Evolutionary conservation across 2,113 vertebrate species (phyloP), one percentile per base, ranked within the genome.

Genomic region (Eupsittula cactorum): DNA sequence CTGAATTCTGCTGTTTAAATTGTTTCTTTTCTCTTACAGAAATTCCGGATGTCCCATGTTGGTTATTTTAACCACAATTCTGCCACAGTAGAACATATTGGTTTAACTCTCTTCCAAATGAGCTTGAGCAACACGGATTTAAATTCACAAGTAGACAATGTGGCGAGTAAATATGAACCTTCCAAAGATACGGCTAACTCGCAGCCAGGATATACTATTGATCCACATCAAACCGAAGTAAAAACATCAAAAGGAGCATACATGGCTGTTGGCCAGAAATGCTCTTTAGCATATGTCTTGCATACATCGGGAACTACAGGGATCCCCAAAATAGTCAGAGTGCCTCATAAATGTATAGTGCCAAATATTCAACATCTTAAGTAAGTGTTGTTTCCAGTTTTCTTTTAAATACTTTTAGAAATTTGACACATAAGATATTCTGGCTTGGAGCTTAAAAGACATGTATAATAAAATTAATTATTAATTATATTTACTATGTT

Each of bases 251-350:
- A 57, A 71, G 90, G 16, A 90, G 23, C 91, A n/a, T 44, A 31
- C 60, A 19, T 92, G 82, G 96, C 97, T 2, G 3, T 93, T 62
- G 80, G 69, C 33, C 88, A 82, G 16, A 88, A 86, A 63, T 33
- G 33, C 33, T 97, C 97, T 62, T 75, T 99, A 92, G 99, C 99
- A 0, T 99, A 99, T 37, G 87, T 99, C 91, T 97, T 99, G 12
- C 99, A 99, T 92, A 99, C 99, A 19, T 99, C 99, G 44, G 99
- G 99, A 96, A 99, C 99, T 16, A 99, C 99, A 4, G 99, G 99
- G 21, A 82, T 86, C 16, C 99, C 99, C 18, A 99, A 99, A 98
- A 98, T 98, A 77, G 99, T 99, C 71, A 98, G 98, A 97, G 99
- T 99, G 20, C 99, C 99, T 81, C 99, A 99, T 79, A 93, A 93